phyloP scores from a whole-genome alignment of 2,797 vertebrate genomes.

The Hephaestus fuliginosus region DNA sequence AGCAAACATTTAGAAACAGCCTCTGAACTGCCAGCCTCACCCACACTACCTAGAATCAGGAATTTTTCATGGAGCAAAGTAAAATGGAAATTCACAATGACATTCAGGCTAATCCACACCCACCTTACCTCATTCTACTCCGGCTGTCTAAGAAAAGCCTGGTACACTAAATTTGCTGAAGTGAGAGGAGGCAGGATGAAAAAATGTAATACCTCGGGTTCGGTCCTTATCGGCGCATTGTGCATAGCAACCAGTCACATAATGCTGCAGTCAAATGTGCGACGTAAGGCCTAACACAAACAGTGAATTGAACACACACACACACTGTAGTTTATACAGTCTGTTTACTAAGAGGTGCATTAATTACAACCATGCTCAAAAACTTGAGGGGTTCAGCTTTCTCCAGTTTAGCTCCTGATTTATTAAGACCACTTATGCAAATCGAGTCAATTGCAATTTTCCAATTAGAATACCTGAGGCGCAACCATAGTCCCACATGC shows the following conservation, averaged over 20 bases:
- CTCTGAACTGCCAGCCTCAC: conserved; percentile 63
- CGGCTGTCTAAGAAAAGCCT: conserved; percentile 74
- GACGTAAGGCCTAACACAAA: conserved; percentile 33
- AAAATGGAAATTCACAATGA: conserved; percentile 74
- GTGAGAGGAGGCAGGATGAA: conserved; percentile 62
- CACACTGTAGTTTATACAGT: conserved; percentile 38
- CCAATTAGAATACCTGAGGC: conserved; percentile 81
- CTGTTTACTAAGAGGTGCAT: conserved; percentile 49
- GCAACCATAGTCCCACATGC: conserved; percentile 66
- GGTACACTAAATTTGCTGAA: conserved; percentile 71
- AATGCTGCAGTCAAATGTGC: conserved; percentile 59
- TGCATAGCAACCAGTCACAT: conserved; percentile 45
- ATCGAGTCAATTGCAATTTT: conserved; percentile 79
- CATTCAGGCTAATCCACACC: conserved; percentile 82
- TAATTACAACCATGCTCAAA: conserved; percentile 61
- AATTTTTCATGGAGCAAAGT: conserved; percentile 65
- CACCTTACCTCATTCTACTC: conserved; percentile 83
- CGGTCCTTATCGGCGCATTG: conserved; percentile 53
- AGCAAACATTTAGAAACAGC: conserved; percentile 64
- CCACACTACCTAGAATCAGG: conserved; percentile 62
- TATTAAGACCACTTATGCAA: conserved; percentile 84
- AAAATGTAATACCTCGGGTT: conserved; percentile 57
- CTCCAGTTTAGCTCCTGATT: conserved; percentile 74
- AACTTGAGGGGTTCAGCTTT: conserved; percentile 67
- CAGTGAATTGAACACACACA: conserved; percentile 22